Evolutionary conservation across 2,797 vertebrate species (phyloP), one percentile per base, ranked within the genome.

Genomic region (Taenioides sp.): DNA sequence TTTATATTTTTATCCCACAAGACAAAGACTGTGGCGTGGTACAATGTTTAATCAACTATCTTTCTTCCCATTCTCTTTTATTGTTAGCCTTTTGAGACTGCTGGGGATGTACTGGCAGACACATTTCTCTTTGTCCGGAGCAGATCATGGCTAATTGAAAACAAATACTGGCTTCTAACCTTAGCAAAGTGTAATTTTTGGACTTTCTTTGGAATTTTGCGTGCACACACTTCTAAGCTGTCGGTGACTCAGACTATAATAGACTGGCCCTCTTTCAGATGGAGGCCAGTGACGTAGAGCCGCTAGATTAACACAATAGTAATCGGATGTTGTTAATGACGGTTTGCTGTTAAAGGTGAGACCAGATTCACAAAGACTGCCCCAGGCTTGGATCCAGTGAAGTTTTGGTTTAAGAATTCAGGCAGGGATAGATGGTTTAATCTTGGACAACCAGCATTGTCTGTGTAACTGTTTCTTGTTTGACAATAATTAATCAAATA

Each of bases 141-240:
- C 69, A 47, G 54, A 49, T 72, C 75, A 57, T 71, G 84, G 74
- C 84, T 91, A 90, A 92, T 90, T 87, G 83, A 81, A 90, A 91
- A 87, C 89, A 87, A 92, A 83, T 79, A 70, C 64, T 77, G 75
- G 69, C 64, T 75, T 84, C 78, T 84, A 80, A 72, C 84, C 77
- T 84, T 47, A 0, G 60, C 72, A 68, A 22, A 60, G 62, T 80
- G 76, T 80, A 49, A 47, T 80, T 82, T 16, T 28, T 11, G 72
- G 73, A 73, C 40, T 47, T 47, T 47, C 16, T 47, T 16, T 16
- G 14, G 14, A 47, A 47, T 47, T 47, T 82, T 81, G 40, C 16
- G 22, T 27, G 74, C 74, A 54, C 17, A 47, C 20, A 2, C 69
- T 77, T 66, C 66, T 62, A 71, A 80, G 65, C 75, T 82, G 82